phyloP scores from a whole-genome alignment of 2,113 vertebrate genomes.

The Dunckerocampus dactyliophorus region DNA sequence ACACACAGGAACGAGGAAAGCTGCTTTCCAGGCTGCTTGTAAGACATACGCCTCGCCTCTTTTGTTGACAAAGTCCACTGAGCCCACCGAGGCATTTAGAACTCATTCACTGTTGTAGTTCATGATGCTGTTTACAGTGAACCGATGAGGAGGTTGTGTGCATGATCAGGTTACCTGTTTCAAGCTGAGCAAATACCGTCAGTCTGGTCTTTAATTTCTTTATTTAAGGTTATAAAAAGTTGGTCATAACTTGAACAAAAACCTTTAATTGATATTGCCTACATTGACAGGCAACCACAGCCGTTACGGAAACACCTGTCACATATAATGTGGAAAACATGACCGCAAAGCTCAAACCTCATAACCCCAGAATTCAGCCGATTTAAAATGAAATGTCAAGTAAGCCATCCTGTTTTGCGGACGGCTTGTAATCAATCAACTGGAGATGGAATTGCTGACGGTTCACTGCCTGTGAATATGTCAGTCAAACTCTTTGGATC shows the following conservation, averaged over 20 bases:
- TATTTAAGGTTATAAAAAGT: no score
- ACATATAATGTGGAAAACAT: background rate
- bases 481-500: constrained; percentile 6
- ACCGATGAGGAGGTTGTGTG: constrained; percentile 47
- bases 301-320: background rate
- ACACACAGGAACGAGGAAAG: constrained; percentile 64
- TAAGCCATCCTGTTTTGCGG: background rate
- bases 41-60: constrained; percentile 36
- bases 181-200: no score
- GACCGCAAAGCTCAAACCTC: background rate
- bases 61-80: constrained; percentile 60
- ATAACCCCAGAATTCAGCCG: background rate
- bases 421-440: background rate
- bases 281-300: background rate
- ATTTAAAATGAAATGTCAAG: background rate
- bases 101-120: constrained; percentile 51
- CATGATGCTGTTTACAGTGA: constrained; percentile 56
- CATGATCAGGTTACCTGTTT: no score
- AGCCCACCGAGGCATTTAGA: constrained; percentile 67
- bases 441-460: background rate
- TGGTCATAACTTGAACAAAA: background rate
- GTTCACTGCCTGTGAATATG: background rate
- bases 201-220: no score
- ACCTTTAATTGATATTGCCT: background rate
- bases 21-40: constrained; percentile 57